These are phyloP conservation scores for Scalopus aquaticus DNA, from an alignment of 2,113 vertebrate species.

Conservation along the genomic window DNA sequence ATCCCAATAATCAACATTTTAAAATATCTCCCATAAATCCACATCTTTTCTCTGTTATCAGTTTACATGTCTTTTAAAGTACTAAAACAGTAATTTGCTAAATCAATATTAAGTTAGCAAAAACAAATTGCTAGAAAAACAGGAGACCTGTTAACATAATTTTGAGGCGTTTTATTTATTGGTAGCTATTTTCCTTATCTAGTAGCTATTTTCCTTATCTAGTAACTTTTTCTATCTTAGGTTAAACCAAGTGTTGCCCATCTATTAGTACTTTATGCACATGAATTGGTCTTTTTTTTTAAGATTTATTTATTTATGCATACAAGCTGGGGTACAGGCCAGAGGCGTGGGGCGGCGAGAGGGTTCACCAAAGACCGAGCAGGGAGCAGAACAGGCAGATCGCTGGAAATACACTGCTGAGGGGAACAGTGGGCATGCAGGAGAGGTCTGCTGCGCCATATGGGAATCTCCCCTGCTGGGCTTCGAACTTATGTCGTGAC, in stretches of 20 bases:
- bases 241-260: neutral
- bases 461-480: no score
- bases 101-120: slow-evolving; percentile 23
- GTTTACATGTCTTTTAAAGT: neutral
- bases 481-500: no score
- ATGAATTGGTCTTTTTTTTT: neutral
- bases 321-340: no score
- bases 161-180: slow-evolving; percentile 28
- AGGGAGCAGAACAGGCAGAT: no score
- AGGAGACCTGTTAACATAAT: slow-evolving; percentile 15
- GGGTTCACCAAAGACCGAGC: no score
- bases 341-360: no score
- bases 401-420: no score
- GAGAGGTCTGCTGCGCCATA: no score
- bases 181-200: slow-evolving; percentile 11
- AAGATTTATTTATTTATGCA: no score
- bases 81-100: neutral
- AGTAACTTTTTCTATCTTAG: neutral
- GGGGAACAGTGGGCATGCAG: no score
- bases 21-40: neutral
- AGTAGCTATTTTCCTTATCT: neutral
- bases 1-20: neutral
- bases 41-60: neutral
- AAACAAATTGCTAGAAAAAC: slow-evolving; percentile 29
- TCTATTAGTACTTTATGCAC: neutral